Base-by-base conservation (phyloP, 2,113 vertebrate species). In the Tachysurus fulvidraco region DNA sequence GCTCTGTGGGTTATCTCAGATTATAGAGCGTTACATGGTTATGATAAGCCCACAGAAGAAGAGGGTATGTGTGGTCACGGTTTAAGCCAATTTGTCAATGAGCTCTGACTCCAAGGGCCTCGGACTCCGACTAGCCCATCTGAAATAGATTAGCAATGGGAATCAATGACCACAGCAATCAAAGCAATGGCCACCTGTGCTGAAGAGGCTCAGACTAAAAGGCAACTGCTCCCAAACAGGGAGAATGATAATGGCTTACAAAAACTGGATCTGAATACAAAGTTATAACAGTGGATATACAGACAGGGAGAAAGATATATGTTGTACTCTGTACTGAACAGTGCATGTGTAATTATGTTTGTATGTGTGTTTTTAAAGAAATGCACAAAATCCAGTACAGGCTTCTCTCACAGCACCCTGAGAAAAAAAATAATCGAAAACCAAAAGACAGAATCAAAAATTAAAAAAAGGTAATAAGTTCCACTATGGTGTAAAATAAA, bases 401-500 rank as follows among this genome's bases (percentile, higher is more conserved):
- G 93, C 93, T 90, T 94, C 92, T 94, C 94, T 94, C 91, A 94
- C 93, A 95, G 93, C 94, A 95, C 95, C 95, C 95, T 95, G 95
- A 96, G 95, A 94, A 94, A 93, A 92, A 90, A 88, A 89, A 88
- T 92, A 94, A 88, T 89, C 77, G 92, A 88, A 36, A 92, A 85
- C 19, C 74, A 69, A 46, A 46, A 73, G 14, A 91, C 21, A 83
- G 80, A 86, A 88, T 55, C 17, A 25, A 81, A 60, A 60, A 5
- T 77, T 88, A 57, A 91, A 92, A 92, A 92, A 93, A 89, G 90
- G 86, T 92, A 93, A 95, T 93, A 93, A 93, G 93, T 94, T 95
- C 94, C 94, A 94, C 93, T 95, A 93, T 91, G 92, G 94, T 94
- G 94, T 91, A 93, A 95, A 96, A 94, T 92, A 95, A 95, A 96